Evolutionary conservation across 2,797 vertebrate genomes (phyloP), one percentile per base, ranked within the genome.

Genomic region (Danionella dracula): DNA sequence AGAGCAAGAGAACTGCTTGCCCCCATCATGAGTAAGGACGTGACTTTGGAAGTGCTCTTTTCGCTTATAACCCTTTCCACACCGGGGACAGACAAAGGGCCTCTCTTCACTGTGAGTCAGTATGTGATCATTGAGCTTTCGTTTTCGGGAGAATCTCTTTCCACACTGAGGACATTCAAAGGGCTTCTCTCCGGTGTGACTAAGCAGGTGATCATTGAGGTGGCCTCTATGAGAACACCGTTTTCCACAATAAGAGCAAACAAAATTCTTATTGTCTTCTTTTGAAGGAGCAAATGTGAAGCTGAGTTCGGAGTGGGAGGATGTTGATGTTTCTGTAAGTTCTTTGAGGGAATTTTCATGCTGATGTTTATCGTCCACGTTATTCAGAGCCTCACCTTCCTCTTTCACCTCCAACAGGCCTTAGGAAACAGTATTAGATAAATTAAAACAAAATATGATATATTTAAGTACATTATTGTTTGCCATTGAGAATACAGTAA

Each of bases 141-240:
- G 40, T 17, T 13, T 57, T 21, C 21, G 54, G 1, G 54, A 29
- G 54, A 57, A 57, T 29, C 37, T 57, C 21, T 11, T 41, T 12
- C 54, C 54, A 8, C 54, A 57, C 37, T 57, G 37, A 42, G 54
- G 21, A 37, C 54, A 57, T 1, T 37, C 7, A 13, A 57, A 57
- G 0, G 54, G 54, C 21, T 57, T 57, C n/a, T 57, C 54, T 17
- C 54, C 54, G 5, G 37, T 57, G 54, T 57, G 54, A 17, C 20
- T 57, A 12, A 57, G 1, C 54, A 57, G 40, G 37, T 57, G 54
- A 42, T 42, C 37, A 10, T 57, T 57, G 5, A 57, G 54, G 21
- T 57, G 54, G 21, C 54, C 54, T 31, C 15, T 57, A 0, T 57
- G 54, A 37, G 37, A 10, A 8, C 54, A 57, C 1, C 4, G 21